These are phyloP conservation scores for Rhineura floridana DNA, from an alignment of 2,113 vertebrate genomes.

Conservation along the genomic window DNA sequence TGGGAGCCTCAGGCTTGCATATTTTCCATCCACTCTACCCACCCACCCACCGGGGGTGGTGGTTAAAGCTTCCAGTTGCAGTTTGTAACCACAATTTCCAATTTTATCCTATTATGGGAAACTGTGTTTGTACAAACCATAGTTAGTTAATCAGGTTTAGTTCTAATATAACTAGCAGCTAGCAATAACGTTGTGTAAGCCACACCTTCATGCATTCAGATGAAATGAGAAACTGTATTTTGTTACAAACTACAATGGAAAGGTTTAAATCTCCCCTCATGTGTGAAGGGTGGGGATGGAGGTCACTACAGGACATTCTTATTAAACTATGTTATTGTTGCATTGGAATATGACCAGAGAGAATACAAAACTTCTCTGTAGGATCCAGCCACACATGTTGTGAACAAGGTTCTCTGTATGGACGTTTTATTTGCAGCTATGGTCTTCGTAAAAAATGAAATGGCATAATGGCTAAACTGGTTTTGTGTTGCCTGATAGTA, in stretches of 20 bases:
- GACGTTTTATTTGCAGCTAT: background rate
- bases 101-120: background rate
- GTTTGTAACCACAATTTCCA: background rate
- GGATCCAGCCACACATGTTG: background rate
- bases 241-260: background rate
- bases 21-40: too few relatives aligned
- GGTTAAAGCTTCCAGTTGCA: background rate
- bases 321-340: background rate
- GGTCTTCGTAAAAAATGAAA: background rate
- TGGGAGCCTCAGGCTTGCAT: background rate
- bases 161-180: background rate
- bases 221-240: background rate
- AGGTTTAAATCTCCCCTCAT: background rate
- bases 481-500: background rate
- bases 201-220: background rate
- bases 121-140: background rate
- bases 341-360: background rate
- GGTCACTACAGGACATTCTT: background rate
- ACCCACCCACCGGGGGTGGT: background rate
- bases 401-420: background rate
- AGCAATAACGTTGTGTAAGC: too few relatives aligned
- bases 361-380: background rate
- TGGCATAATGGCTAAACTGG: background rate
- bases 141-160: background rate
- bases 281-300: background rate